Base-by-base conservation (phyloP, 1,140 invertebrate genomes). In the Papilio dardanus region DNA sequence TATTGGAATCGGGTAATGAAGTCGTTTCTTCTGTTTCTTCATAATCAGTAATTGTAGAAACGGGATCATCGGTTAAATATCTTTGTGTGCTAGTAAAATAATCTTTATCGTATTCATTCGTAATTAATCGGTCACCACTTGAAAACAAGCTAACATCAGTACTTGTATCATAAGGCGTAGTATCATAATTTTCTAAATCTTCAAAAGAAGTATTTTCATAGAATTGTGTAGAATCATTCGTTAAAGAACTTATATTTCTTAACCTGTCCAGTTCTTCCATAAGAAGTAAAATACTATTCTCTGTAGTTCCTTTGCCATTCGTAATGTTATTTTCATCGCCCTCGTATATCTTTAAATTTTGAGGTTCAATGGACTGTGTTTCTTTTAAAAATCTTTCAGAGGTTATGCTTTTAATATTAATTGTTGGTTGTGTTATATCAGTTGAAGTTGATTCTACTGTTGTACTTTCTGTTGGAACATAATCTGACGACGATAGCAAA, bases 201-300 rank as follows among this genome's bases (percentile, higher is more conserved):
- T 81, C 37, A 37, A n/a, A n/a, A n/a, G 76, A 65, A 24, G 42
- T 65, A 74, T 42, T 50, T 24, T 76, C 76, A 54, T 35, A 78
- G 58, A 21, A 62, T 35, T 77, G 74, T 75, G 76, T 50, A 16
- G 62, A 28, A 69, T 73, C 50, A 2, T 58, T 35, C 4, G 73
- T 42, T 62, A 67, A 33, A 21, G 71, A 24, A 50, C 58, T 75
- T 28, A 81, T 78, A 7, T 77, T 76, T 78, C 78, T 75, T 54
- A 79, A 42, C 67, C 73, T 81, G 40, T 81, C 42, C 40, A 87
- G 77, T 81, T 87, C 81, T 74, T 83, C 81, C 71, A 76, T 31
- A 16, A 68, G 46, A 67, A 78, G 37, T 19, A 65, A 40, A 7
- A 66, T 66, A 73, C 68, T 76, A 30, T 77, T 76, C 3, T 77